Evolutionary conservation across 1,140 invertebrate genomes (phyloP), one percentile per base, ranked within the genome.

Genomic region (Ostrea edulis): DNA sequence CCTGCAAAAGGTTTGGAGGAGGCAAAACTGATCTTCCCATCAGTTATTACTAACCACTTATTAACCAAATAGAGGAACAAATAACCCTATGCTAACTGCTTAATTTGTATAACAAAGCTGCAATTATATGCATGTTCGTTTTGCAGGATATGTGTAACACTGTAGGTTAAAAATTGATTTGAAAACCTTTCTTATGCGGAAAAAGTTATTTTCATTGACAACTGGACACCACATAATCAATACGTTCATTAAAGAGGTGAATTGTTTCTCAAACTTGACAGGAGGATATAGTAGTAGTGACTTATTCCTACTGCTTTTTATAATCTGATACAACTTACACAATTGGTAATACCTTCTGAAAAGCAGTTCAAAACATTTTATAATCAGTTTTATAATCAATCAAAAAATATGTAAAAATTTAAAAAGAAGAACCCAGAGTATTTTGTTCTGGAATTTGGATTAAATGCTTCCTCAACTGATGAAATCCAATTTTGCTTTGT

Each of bases 21-120:
- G 68, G 29, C 29, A 35, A 29, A 35, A 77, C 68, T 77, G 68
- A 77, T 77, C 68, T 77, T 77, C 35, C 68, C 68, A 14, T 77
- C 68, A 77, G 68, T 35, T 22, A 77, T 14, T 77, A 77, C 29
- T 29, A 29, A 71, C 55, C 14, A 62, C 55, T 62, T 29, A 77
- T 35, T 77, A 77, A 77, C 25, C 68, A 77, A 35, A 9, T 35
- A 44, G 14, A 62, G 20, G 12, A 62, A 62, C 17, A 20, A n/a
- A n/a, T 20, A 20, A 62, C 8, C 55, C 17, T 62, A 20, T 62
- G 55, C 55, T 62, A 62, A 62, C 55, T 62, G 55, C 55, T 62
- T 62, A 62, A 2, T 44, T 44, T 44, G 5, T 44, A 5, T 5
- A 44, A 44, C 35, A 44, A 5, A 44, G 35, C 35, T 44, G 35